These are phyloP conservation scores for Altica lythri DNA, from an alignment of 2,888 invertebrate species.

Conservation along the genomic window DNA sequence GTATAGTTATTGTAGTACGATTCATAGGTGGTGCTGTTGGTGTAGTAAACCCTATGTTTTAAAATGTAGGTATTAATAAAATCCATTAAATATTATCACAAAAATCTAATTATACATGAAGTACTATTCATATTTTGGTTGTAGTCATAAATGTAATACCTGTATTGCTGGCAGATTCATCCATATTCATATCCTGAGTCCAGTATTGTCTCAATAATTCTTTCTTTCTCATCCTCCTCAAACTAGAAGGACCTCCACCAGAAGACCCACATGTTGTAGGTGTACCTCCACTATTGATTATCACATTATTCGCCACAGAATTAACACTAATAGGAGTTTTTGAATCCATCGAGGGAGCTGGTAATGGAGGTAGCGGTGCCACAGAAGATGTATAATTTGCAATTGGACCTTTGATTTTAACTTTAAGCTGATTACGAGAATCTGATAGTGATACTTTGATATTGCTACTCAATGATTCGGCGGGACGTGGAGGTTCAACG, in stretches of 20 bases:
- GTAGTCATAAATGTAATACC: neutral
- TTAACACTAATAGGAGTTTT: slow-evolving; percentile 53
- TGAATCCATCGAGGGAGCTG: slow-evolving; percentile 52
- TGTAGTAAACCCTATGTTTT: slow-evolving; percentile 58
- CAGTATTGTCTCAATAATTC: slow-evolving; percentile 84
- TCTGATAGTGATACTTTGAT: slow-evolving; percentile 78
- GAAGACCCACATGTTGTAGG: slow-evolving; percentile 33
- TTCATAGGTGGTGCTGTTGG: slow-evolving; percentile 64
- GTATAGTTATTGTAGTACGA: slow-evolving; percentile 79
- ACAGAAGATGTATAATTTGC: slow-evolving; percentile 73
- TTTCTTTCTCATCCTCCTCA: slow-evolving; percentile 87
- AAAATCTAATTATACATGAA: neutral
- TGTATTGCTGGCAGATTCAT: slow-evolving; percentile 67
- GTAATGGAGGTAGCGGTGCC: slow-evolving; percentile 64
- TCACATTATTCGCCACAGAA: slow-evolving; percentile 57
- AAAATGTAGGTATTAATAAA: neutral
- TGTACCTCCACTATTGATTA: slow-evolving; percentile 11
- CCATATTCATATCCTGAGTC: slow-evolving; percentile 86
- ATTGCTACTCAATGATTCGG: slow-evolving; percentile 55
- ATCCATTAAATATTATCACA: neutral
- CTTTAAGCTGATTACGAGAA: slow-evolving; percentile 83
- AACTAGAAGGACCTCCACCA: slow-evolving; percentile 70
- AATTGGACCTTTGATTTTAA: slow-evolving; percentile 88
- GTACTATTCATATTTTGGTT: neutral
- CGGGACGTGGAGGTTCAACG: slow-evolving; percentile 54